Percentiles rank a stretch among this genome's conserved stretches.
These are phyloP conservation scores for Diachasma alloeum DNA, from an alignment of 1,140 invertebrate species.

Conservation along the genomic window DNA sequence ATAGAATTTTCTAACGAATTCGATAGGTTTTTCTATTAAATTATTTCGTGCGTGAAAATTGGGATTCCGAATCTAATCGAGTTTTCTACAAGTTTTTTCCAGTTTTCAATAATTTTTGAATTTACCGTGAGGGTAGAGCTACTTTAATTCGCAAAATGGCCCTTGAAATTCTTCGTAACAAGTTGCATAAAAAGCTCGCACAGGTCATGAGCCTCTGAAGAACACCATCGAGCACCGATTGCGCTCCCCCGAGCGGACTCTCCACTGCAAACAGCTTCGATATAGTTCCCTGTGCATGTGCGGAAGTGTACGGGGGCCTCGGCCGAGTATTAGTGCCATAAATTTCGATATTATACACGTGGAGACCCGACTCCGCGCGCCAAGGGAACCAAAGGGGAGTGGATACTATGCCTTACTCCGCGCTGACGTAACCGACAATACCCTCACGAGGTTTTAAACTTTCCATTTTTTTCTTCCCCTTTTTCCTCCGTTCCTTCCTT, in stretches of 20 bases:
- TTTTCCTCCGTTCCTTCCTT: conserved; percentile 12
- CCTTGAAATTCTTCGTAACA: conserved; percentile 19
- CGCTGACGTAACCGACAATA: conserved; percentile 60
- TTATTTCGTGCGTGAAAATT: too few relatives aligned
- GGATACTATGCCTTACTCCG: conserved; percentile 17
- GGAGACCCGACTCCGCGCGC: conserved; percentile 20
- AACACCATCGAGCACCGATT: too few relatives aligned
- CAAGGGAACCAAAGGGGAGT: conserved; percentile 4
- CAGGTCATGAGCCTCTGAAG: too few relatives aligned
- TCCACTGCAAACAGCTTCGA: too few relatives aligned
- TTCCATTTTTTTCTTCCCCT: conserved; percentile 49
- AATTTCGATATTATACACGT: conserved; percentile 61
- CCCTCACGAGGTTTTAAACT: conserved; percentile 57
- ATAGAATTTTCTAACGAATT: too few relatives aligned
- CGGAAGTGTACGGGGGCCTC: conserved; percentile 10
- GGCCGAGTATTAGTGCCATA: conserved; percentile 39
- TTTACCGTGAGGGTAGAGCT: too few relatives aligned
- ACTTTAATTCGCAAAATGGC: conserved; percentile 39
- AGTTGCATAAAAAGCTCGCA: not conserved
- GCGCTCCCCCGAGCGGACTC: too few relatives aligned
- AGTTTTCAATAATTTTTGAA: too few relatives aligned
- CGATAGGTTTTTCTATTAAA: too few relatives aligned
- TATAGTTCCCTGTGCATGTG: not conserved
- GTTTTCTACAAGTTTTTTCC: too few relatives aligned
- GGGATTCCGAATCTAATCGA: too few relatives aligned